phyloP scores from a whole-genome alignment of 2,888 invertebrate genomes.

The Chymomyza amoena region DNA sequence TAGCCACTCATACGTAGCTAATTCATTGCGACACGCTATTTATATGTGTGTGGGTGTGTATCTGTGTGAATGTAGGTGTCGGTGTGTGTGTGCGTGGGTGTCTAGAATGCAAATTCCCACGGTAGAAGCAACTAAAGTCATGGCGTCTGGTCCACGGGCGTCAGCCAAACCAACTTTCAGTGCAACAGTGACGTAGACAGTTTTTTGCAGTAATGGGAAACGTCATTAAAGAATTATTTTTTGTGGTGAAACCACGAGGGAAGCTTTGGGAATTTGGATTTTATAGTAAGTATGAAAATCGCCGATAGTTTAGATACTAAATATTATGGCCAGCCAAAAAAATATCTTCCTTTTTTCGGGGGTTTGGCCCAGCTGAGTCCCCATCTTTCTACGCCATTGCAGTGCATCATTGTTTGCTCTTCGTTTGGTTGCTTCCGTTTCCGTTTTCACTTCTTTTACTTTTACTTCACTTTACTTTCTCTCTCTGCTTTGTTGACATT shows the following conservation, averaged over 20 bases:
- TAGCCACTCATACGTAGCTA: conserved; percentile 20
- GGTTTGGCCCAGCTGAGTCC: too few species aligned
- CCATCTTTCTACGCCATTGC: too few species aligned
- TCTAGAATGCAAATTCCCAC: neutral
- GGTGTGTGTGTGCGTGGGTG: neutral
- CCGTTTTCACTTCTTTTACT: neutral
- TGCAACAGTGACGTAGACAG: neutral
- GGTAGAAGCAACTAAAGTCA: neutral
- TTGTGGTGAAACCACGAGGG: too few species aligned
- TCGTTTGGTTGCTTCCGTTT: neutral
- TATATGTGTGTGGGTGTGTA: neutral
- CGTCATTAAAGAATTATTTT: too few species aligned
- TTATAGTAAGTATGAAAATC: too few species aligned
- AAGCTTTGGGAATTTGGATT: neutral
- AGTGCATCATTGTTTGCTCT: neutral
- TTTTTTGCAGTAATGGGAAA: too few species aligned
- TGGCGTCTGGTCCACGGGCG: conserved; percentile 7
- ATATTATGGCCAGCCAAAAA: too few species aligned
- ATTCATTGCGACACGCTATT: neutral
- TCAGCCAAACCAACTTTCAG: neutral
- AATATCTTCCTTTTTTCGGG: too few species aligned
- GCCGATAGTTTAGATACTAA: too few species aligned
- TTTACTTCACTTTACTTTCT: neutral
- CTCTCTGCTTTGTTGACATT: conserved; percentile 8
- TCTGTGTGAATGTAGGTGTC: neutral